These are phyloP conservation scores for Philopotamus ludificatus DNA, from an alignment of 1,140 invertebrate genomes.

Conservation along the genomic window DNA sequence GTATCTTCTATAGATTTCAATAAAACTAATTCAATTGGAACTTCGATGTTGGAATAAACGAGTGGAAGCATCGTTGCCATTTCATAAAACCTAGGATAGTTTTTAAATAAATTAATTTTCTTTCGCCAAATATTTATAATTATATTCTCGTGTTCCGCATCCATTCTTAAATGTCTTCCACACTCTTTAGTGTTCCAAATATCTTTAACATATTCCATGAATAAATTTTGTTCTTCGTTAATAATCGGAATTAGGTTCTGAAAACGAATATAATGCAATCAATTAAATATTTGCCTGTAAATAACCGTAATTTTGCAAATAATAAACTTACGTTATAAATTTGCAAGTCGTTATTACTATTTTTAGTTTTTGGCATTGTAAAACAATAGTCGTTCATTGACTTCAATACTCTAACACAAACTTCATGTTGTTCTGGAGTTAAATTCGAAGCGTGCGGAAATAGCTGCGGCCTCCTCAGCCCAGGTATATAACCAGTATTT, in stretches of 20 bases:
- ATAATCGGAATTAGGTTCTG: constrained; percentile 27
- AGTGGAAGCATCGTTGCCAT: constrained; percentile 31
- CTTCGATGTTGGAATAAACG: constrained; percentile 25
- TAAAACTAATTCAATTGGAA: constrained; percentile 10
- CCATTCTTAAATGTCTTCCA: constrained; percentile 18
- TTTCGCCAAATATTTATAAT: constrained; percentile 21
- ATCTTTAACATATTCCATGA: constrained; percentile 24
- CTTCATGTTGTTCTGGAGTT: constrained; percentile 19
- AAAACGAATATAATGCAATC: constrained; percentile 8
- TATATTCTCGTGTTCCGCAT: constrained; percentile 15
- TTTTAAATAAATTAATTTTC: constrained; percentile 4
- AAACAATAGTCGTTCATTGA: constrained; percentile 21
- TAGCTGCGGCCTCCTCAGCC: constrained; percentile 6
- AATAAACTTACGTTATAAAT: constrained; percentile 22
- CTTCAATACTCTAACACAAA: constrained; percentile 21
- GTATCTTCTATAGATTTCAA: background rate
- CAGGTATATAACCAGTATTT: background rate
- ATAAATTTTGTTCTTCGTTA: constrained; percentile 27
- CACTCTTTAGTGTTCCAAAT: constrained; percentile 27
- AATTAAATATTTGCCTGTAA: background rate
- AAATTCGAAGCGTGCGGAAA: constrained; percentile 25
- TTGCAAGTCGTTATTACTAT: constrained; percentile 15
- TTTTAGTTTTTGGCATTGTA: constrained; percentile 15
- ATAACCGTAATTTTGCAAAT: background rate
- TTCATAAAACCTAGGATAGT: constrained; percentile 34